phyloP scores from a whole-genome alignment of 2,797 vertebrate genomes.

The Chelon labrosus region DNA sequence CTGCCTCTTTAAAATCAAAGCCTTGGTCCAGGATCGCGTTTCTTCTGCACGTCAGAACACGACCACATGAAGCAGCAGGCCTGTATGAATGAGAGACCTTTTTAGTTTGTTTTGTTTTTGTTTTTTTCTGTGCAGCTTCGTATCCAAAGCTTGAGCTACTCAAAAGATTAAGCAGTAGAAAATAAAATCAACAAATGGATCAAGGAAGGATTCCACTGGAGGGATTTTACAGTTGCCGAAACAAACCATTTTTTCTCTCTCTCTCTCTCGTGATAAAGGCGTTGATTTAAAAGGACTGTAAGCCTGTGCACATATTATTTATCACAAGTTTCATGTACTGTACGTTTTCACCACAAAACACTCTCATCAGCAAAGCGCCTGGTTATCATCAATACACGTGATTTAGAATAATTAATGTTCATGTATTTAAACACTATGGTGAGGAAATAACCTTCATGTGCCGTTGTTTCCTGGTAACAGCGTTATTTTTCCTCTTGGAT shows the following conservation, averaged over 20 bases:
- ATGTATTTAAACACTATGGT: slow-evolving; percentile 27
- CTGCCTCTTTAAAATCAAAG: slow-evolving; percentile 31
- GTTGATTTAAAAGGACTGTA: slow-evolving; percentile 35
- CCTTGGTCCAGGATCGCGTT: background rate
- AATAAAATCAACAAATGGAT: background rate
- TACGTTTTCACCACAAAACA: slow-evolving; percentile 34
- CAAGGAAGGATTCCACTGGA: slow-evolving; percentile 61
- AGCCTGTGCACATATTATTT: slow-evolving; percentile 50
- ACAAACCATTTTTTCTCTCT: slow-evolving; percentile 33
- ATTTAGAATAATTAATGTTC: background rate
- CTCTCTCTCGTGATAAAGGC: slow-evolving; percentile 22
- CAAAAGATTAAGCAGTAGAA: slow-evolving; percentile 40
- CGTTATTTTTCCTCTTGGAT: too few species aligned
- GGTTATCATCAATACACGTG: background rate
- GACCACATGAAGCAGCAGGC: background rate
- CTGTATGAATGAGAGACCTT: background rate
- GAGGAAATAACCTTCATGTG: too few species aligned
- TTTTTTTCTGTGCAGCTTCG: slow-evolving; percentile 50
- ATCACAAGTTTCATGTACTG: slow-evolving; percentile 47
- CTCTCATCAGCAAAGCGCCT: slow-evolving; percentile 3
- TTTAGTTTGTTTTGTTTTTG: accelerated
- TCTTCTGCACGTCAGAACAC: background rate
- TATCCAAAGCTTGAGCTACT: slow-evolving; percentile 60
- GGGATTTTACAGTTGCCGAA: slow-evolving; percentile 72
- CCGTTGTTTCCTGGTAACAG: too few species aligned